Evolutionary conservation across 2,113 vertebrate species (phyloP).

Genomic region (Saguinus midas): DNA sequence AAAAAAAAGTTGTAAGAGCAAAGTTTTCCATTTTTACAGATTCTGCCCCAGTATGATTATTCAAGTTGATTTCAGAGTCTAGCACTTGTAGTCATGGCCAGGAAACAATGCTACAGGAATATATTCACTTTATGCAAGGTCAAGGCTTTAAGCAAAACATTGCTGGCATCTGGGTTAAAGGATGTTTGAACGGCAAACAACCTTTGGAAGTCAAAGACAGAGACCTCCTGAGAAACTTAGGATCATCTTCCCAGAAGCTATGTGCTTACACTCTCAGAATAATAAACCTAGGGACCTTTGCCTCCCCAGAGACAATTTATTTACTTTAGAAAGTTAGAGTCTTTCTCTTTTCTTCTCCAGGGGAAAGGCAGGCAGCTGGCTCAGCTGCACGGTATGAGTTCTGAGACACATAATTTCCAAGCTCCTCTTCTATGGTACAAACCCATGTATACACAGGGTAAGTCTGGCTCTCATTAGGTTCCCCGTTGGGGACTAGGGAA

Average conservation of each 20-base stretch:
- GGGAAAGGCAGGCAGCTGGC: neutral
- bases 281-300: neutral
- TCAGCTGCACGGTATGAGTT: neutral
- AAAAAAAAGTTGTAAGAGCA: neutral
- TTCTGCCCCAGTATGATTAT: neutral
- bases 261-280: constrained; percentile 6
- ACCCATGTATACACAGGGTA: neutral
- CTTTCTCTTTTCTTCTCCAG: neutral
- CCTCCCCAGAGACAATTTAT: neutral
- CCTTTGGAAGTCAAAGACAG: neutral
- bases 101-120: neutral
- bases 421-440: neutral
- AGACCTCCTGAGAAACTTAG: neutral
- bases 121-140: neutral
- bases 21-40: neutral
- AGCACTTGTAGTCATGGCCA: neutral
- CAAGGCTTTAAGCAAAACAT: neutral
- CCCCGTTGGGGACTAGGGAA: neutral
- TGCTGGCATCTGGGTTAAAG: neutral
- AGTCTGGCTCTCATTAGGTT: neutral
- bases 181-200: neutral
- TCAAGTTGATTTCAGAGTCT: neutral
- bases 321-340: neutral
- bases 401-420: neutral
- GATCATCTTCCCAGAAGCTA: neutral